A percentile compares a stretch with the other conserved stretches of the same genome.
Evolutionary conservation across 2,797 vertebrate species (phyloP).

Genomic region (Ficedula albicollis): DNA sequence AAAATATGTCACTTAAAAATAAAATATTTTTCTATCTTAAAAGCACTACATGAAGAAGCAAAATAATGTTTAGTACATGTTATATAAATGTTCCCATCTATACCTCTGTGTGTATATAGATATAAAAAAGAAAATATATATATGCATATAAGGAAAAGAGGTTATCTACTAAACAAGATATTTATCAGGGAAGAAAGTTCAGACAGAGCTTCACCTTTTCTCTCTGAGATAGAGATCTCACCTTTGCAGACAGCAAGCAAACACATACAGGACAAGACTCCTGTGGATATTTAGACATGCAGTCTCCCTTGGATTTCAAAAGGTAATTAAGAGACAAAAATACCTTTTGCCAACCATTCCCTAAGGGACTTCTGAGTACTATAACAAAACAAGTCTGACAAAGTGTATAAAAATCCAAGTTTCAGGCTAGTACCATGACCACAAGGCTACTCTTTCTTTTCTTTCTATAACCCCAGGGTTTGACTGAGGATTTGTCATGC

Average conservation of each 20-base stretch:
- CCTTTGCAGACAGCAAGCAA: not conserved
- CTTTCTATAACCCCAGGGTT: not conserved
- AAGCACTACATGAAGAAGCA: not conserved
- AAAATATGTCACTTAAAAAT: not conserved
- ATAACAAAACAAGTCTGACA: not conserved
- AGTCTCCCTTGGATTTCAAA: not conserved
- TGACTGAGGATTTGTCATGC: not conserved
- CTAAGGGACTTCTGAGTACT: not conserved
- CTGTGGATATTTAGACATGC: not conserved
- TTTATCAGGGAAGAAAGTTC: not conserved
- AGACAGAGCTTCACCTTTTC: not conserved
- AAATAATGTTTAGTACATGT: not conserved
- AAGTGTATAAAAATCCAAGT: not conserved
- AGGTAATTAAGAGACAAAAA: constrained; percentile 1
- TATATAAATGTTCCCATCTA: not conserved
- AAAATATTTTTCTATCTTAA: not conserved
- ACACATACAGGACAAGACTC: not conserved
- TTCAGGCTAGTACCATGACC: not conserved
- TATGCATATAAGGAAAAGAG: not conserved
- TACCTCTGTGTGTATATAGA: fast-evolving
- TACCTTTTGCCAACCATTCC: not conserved
- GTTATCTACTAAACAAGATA: not conserved
- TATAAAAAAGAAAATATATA: not conserved
- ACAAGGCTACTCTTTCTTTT: not conserved
- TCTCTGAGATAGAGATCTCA: not conserved